Percentiles rank a stretch among this genome's conserved stretches.
These are phyloP conservation scores for Odontothrips loti DNA, from an alignment of 2,888 invertebrate species.

Conservation along the genomic window DNA sequence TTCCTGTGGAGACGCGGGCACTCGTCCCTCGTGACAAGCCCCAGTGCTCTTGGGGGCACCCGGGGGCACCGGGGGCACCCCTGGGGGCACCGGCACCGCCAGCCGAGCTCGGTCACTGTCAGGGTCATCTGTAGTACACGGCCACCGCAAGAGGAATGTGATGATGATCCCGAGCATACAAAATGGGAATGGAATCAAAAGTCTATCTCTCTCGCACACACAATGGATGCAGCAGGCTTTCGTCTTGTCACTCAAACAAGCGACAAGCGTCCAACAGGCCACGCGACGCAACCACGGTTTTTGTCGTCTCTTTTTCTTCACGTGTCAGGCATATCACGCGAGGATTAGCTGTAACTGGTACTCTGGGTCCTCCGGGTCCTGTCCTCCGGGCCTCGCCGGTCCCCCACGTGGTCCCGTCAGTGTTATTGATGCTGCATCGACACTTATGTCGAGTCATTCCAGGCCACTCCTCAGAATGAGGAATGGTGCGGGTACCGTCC, in stretches of 20 bases:
- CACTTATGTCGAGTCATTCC: background rate
- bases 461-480: too few relatives aligned
- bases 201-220: background rate
- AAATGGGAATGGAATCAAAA: background rate
- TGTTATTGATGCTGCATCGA: background rate
- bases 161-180: background rate
- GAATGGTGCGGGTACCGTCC: too few relatives aligned
- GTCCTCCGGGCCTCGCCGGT: background rate
- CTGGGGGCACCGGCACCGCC: background rate
- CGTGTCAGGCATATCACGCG: background rate
- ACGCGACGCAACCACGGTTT: background rate
- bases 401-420: background rate
- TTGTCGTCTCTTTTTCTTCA: background rate
- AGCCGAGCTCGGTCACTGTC: background rate
- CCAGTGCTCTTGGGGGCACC: background rate
- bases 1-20: too few relatives aligned
- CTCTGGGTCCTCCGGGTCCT: too few relatives aligned
- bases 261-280: background rate
- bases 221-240: background rate
- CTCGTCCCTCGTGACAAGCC: too few relatives aligned
- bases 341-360: background rate
- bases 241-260: background rate
- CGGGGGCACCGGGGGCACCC: background rate
- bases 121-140: background rate
- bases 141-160: constrained; percentile 9